phyloP scores from a whole-genome alignment of 2,888 invertebrate species.

The Yponomeuta malinellus region DNA sequence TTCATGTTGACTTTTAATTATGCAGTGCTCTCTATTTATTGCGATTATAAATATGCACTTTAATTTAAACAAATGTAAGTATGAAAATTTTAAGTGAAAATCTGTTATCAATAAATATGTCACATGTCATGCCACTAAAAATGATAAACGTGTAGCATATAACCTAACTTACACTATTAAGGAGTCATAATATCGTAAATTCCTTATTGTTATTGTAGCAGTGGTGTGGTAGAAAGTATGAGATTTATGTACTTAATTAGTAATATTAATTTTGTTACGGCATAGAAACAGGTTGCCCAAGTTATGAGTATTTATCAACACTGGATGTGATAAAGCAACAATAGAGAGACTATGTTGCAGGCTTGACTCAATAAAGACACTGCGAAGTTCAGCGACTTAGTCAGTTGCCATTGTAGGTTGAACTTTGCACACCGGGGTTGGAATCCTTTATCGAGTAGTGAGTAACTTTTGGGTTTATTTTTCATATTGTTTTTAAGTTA shows the following conservation, averaged over 20 bases:
- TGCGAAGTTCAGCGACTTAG: slow-evolving; percentile 5
- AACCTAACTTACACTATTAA: not conserved
- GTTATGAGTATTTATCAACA: slow-evolving; percentile 52
- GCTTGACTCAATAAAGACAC: slow-evolving; percentile 41
- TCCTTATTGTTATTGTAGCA: slow-evolving; percentile 14
- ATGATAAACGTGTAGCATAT: not conserved
- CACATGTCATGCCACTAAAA: not conserved
- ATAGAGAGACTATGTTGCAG: slow-evolving; percentile 61
- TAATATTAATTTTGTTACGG: slow-evolving; percentile 65
- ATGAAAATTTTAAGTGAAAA: slow-evolving; percentile 20
- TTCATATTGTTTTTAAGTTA: slow-evolving; percentile 76
- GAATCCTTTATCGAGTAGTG: slow-evolving; percentile 72
- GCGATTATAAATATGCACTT: not conserved
- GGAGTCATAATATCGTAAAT: slow-evolving; percentile 12
- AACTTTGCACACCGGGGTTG: slow-evolving; percentile 60
- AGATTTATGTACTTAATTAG: slow-evolving; percentile 72
- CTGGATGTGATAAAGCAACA: slow-evolving; percentile 73
- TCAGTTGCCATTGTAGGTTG: slow-evolving; percentile 49
- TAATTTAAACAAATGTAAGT: slow-evolving; percentile 8
- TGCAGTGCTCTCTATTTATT: slow-evolving; percentile 53
- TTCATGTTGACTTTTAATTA: slow-evolving; percentile 20
- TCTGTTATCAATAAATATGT: slow-evolving; percentile 21
- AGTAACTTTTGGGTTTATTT: slow-evolving; percentile 73
- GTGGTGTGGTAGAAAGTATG: slow-evolving; percentile 18
- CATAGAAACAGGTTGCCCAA: slow-evolving; percentile 59